A percentile compares a stretch with the other conserved stretches of the same genome.
phyloP scores from a whole-genome alignment of 2,797 vertebrate species.

The Eleutherodactylus coqui region DNA sequence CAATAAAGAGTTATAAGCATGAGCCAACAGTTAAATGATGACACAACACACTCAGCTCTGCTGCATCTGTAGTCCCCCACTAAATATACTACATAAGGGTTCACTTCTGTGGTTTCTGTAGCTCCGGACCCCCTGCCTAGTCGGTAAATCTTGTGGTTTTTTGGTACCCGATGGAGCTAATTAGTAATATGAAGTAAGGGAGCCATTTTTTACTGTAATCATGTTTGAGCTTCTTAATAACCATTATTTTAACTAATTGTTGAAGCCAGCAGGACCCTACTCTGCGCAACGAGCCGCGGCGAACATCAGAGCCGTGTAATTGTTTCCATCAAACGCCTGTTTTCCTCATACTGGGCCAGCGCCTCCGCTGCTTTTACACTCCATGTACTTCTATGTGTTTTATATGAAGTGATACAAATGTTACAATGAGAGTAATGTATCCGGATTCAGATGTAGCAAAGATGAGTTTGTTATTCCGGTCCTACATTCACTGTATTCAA shows the following conservation, averaged over 20 bases:
- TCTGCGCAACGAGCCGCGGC: slow-evolving; percentile 5
- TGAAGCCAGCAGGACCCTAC: slow-evolving; percentile 9
- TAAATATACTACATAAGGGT: too few species aligned
- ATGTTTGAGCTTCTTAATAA: slow-evolving; percentile 12
- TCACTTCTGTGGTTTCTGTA: too few species aligned
- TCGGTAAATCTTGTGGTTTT: neutral
- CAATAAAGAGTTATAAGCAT: too few species aligned
- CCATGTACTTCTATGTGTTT: slow-evolving; percentile 25
- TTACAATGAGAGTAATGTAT: neutral
- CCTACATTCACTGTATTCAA: neutral
- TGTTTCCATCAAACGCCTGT: slow-evolving; percentile 4
- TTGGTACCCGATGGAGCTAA: neutral
- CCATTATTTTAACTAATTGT: slow-evolving; percentile 40
- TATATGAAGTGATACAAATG: slow-evolving; percentile 19
- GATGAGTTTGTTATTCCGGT: neutral
- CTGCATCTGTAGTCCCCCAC: too few species aligned
- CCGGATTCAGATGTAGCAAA: neutral
- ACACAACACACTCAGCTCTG: too few species aligned
- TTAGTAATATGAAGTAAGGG: neutral
- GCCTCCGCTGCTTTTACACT: slow-evolving; percentile 31
- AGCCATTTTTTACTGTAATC: neutral
- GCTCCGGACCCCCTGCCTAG: neutral
- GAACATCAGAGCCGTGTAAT: slow-evolving; percentile 29
- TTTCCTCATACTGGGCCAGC: slow-evolving; percentile 8
- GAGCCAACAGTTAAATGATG: too few species aligned